Evolutionary conservation across 2,113 vertebrate genomes (phyloP).

Genomic region (Taurulus bubalis): DNA sequence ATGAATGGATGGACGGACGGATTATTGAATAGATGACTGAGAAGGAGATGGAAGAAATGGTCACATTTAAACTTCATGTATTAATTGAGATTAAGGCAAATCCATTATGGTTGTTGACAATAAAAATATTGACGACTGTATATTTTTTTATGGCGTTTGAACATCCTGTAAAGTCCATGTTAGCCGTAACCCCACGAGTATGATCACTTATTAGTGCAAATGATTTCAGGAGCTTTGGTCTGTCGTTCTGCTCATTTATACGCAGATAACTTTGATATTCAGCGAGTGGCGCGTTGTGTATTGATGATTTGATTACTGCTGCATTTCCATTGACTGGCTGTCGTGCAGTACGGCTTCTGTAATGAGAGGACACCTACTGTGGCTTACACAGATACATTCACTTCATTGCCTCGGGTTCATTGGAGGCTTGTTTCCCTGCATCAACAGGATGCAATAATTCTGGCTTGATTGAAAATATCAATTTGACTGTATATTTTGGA

Average conservation of each 20-base stretch:
- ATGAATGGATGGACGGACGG: background rate
- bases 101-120: background rate
- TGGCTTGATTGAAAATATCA: conserved; percentile 31
- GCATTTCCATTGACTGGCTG: conserved; percentile 23
- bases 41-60: background rate
- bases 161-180: conserved; percentile 8
- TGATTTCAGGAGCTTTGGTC: conserved; percentile 15
- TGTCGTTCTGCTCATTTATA: conserved; percentile 29
- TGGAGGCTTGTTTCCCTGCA: conserved; percentile 5
- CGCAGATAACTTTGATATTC: conserved; percentile 23
- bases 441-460: conserved; percentile 18
- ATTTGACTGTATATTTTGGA: background rate
- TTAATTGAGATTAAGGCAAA: background rate
- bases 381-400: conserved; percentile 1
- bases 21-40: background rate
- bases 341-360: background rate
- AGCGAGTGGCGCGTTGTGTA: background rate
- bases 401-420: conserved; percentile 2
- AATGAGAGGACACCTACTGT: conserved; percentile 25
- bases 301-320: conserved; percentile 51
- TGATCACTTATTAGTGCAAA: background rate
- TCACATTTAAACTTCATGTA: background rate
- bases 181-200: background rate
- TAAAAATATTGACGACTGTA: background rate
- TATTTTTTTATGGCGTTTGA: background rate